Conservation (phyloP, 2,113 vertebrate species). For the Chloebia gouldiae region DNA sequence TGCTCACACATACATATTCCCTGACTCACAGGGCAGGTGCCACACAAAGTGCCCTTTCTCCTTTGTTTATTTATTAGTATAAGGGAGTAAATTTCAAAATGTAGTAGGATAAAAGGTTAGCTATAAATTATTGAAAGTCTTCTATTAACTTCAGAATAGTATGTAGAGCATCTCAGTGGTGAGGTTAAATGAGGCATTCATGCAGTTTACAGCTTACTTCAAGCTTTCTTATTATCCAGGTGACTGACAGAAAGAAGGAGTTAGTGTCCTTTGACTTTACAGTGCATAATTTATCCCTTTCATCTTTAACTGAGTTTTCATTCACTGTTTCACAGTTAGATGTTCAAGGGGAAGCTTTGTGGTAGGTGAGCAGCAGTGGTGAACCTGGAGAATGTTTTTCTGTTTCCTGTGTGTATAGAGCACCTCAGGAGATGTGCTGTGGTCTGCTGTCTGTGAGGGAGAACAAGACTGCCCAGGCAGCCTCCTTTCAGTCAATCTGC, state of each 20-base stretch:
- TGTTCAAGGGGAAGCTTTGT: background rate
- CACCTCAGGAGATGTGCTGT: background rate
- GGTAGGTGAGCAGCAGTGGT: background rate
- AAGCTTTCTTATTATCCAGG: background rate
- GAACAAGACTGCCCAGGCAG: background rate
- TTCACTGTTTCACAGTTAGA: background rate
- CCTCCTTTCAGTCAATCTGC: background rate
- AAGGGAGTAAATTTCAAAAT: slow-evolving; percentile 34
- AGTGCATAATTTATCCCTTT: background rate
- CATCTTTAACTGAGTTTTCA: slow-evolving; percentile 1
- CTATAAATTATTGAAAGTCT: slow-evolving; percentile 32
- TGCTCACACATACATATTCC: background rate
- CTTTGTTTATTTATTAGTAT: slow-evolving; percentile 28
- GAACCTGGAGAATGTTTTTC: background rate
- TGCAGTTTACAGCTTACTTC: background rate
- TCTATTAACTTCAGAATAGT: background rate
- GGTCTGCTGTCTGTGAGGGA: background rate
- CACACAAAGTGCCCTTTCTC: slow-evolving; percentile 6
- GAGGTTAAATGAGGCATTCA: background rate
- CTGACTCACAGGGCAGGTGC: background rate
- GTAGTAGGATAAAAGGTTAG: slow-evolving; percentile 8
- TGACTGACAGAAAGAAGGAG: background rate
- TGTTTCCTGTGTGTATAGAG: background rate
- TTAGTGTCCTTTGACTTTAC: background rate
- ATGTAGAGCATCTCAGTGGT: background rate